A percentile compares a stretch with the other conserved stretches of the same genome.
Evolutionary conservation across 2,888 invertebrate species (phyloP).

Genomic region (Cremastinae sp.): DNA sequence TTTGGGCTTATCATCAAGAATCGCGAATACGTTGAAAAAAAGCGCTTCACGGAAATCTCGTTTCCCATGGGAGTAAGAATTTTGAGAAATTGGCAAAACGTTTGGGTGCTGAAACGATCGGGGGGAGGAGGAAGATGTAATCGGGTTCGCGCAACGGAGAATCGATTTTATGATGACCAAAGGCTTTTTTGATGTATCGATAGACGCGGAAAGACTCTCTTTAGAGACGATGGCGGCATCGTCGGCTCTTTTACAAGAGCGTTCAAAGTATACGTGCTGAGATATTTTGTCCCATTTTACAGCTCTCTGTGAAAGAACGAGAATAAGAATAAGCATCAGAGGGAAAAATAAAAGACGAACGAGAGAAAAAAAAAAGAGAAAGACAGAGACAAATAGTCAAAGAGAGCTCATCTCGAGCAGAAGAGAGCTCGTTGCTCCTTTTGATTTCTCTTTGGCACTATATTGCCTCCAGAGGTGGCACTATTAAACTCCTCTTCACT

Average conservation of each 20-base stretch:
- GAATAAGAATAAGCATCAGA: constrained; percentile 7
- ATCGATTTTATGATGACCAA: constrained; percentile 69
- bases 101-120: constrained; percentile 8
- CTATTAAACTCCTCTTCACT: constrained; percentile 61
- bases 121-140: constrained; percentile 17
- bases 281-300: constrained; percentile 41
- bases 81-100: constrained; percentile 41
- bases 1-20: too few species aligned
- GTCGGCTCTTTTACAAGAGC: constrained; percentile 48
- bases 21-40: too few species aligned
- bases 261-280: constrained; percentile 20
- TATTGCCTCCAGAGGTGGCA: constrained; percentile 51
- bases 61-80: constrained; percentile 44
- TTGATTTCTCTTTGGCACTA: constrained; percentile 55
- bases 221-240: constrained; percentile 41
- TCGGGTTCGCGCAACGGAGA: constrained; percentile 61
- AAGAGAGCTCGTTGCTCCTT: constrained; percentile 45
- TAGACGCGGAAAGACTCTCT: background rate
- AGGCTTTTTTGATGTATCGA: constrained; percentile 39
- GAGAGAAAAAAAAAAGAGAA: too few species aligned
- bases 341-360: too few species aligned
- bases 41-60: constrained; percentile 28
- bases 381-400: constrained; percentile 34
- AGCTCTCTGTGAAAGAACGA: constrained; percentile 11
- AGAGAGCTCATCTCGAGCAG: too few species aligned